A percentile compares a stretch with the other conserved stretches of the same genome.
These are phyloP conservation scores for Noctuana brunneofusca DNA, from an alignment of 2,888 invertebrate species.

Conservation along the genomic window DNA sequence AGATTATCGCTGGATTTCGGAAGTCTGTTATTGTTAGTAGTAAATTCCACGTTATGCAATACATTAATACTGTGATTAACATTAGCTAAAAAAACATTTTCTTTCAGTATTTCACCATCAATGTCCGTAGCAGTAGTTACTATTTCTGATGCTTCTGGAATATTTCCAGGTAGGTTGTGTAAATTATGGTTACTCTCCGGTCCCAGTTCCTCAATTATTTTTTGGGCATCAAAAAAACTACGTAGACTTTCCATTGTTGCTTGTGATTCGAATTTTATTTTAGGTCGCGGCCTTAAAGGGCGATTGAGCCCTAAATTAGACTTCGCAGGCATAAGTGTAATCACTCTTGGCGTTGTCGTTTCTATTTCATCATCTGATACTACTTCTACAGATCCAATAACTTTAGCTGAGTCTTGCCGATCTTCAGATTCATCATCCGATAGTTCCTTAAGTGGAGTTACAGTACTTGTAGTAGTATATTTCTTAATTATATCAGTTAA, in stretches of 20 bases:
- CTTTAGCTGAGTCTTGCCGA: conserved; percentile 58
- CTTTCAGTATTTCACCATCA: conserved; percentile 45
- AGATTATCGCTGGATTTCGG: conserved; percentile 69
- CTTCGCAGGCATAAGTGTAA: conserved; percentile 89
- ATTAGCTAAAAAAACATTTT: conserved; percentile 46
- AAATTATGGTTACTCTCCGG: conserved; percentile 56
- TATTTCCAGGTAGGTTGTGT: conserved; percentile 47
- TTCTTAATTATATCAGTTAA: conserved; percentile 86
- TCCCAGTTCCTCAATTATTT: conserved; percentile 53
- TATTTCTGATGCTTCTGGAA: conserved; percentile 51
- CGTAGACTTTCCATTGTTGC: conserved; percentile 60
- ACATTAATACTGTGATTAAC: conserved; percentile 51
- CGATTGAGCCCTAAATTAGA: conserved; percentile 90
- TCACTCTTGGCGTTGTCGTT: conserved; percentile 66
- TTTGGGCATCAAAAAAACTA: conserved; percentile 63
- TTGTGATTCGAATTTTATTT: conserved; percentile 63
- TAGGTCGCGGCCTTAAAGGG: conserved; percentile 86
- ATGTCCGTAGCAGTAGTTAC: conserved; percentile 46
- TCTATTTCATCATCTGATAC: conserved; percentile 70
- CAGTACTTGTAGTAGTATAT: conserved; percentile 76
- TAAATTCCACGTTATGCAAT: conserved; percentile 42
- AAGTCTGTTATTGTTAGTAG: conserved; percentile 58
- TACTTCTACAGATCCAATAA: conserved; percentile 74
- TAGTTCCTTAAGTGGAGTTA: conserved; percentile 39
- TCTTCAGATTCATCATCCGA: conserved; percentile 53